These are phyloP conservation scores for Drosophila mimetica DNA, from an alignment of 2,888 invertebrate species.

Conservation along the genomic window DNA sequence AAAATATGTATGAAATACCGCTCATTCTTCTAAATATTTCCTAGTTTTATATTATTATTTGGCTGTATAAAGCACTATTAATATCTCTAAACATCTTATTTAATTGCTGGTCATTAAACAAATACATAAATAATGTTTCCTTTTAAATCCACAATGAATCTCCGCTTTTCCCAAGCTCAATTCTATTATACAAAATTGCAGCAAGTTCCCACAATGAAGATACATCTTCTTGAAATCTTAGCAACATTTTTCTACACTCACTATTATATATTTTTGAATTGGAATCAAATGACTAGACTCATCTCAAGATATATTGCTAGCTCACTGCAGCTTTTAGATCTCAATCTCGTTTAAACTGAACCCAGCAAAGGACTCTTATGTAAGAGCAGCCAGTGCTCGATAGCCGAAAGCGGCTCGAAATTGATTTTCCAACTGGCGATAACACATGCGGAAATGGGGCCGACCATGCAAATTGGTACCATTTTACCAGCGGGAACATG, in stretches of 20 bases:
- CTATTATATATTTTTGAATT: too few species aligned
- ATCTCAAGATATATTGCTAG: too few species aligned
- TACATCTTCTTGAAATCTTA: too few species aligned
- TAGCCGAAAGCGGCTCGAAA: conserved; percentile 6
- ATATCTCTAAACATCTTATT: too few species aligned
- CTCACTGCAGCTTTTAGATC: not conserved
- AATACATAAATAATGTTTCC: not conserved
- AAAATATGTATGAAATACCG: too few species aligned
- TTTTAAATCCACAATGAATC: not conserved
- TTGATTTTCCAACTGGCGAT: conserved; percentile 27
- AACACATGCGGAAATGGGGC: conserved; percentile 20
- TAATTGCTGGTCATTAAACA: not conserved
- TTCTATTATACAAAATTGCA: not conserved
- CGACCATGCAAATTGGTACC: conserved; percentile 28
- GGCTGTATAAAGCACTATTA: too few species aligned
- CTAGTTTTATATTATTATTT: too few species aligned
- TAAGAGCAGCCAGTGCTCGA: not conserved
- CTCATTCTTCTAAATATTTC: too few species aligned
- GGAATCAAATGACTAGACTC: too few species aligned
- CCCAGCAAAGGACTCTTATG: conserved; percentile 2
- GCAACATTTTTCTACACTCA: too few species aligned
- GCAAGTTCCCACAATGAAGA: not conserved
- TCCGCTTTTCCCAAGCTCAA: not conserved
- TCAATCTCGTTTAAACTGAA: not conserved
- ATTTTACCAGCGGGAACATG: conserved; percentile 1